Conservation (phyloP, 2,113 vertebrate genomes). For the Carassius gibelio region DNA sequence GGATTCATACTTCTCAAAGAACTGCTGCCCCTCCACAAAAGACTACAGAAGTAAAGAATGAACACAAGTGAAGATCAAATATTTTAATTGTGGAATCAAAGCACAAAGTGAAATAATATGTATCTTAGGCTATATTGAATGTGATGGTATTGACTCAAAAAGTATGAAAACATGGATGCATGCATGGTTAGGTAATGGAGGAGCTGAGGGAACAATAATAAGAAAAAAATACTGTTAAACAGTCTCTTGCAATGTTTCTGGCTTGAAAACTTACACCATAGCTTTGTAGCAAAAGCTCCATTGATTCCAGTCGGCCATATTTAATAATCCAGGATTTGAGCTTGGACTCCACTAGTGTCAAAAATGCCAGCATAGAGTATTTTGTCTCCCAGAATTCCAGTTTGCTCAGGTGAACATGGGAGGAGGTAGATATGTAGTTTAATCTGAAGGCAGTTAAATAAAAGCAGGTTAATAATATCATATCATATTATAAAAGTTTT, state of each 20-base stretch:
- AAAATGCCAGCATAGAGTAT: slow-evolving; percentile 91
- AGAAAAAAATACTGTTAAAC: too few relatives aligned
- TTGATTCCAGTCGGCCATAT: slow-evolving; percentile 91
- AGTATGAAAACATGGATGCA: not conserved
- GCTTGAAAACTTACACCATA: slow-evolving; percentile 84
- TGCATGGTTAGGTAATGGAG: not conserved
- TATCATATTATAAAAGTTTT: not conserved
- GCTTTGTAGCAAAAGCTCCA: slow-evolving; percentile 90
- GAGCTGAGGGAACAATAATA: not conserved
- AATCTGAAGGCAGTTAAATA: slow-evolving; percentile 79
- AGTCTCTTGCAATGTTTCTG: not conserved
- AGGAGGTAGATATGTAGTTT: slow-evolving; percentile 89
- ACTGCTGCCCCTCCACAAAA: slow-evolving; percentile 91
- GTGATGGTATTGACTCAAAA: not conserved
- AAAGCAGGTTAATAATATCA: not conserved
- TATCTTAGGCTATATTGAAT: not conserved
- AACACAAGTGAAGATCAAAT: not conserved
- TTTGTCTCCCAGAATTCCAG: slow-evolving; percentile 97
- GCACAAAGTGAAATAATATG: not conserved
- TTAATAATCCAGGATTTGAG: slow-evolving; percentile 99
- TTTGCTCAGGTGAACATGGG: slow-evolving; percentile 91
- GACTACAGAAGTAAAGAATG: slow-evolving; percentile 72
- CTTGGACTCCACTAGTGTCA: slow-evolving; percentile 92
- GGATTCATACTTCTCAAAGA: slow-evolving; percentile 95
- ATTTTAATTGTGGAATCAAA: not conserved